Conservation (phyloP, 2,888 invertebrate species). For the Ceramica pisi region DNA sequence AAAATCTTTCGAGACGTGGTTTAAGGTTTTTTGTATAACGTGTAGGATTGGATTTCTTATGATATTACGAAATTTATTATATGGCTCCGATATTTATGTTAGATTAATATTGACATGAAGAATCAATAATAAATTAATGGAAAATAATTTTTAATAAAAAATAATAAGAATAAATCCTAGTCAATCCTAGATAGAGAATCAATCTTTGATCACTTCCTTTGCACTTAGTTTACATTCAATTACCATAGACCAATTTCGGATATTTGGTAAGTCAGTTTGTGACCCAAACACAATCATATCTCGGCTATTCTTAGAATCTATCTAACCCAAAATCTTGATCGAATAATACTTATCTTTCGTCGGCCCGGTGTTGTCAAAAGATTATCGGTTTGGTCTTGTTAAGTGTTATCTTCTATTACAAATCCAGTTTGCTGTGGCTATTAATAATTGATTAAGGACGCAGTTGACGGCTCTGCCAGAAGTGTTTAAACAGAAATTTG, state of each 20-base stretch:
- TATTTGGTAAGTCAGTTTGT: background rate
- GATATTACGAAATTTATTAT: no score
- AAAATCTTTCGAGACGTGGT: no score
- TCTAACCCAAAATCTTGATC: background rate
- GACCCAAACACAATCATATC: background rate
- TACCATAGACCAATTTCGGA: no score
- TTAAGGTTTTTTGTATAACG: no score
- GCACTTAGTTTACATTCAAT: no score
- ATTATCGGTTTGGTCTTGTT: constrained; percentile 37
- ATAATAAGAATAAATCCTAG: no score
- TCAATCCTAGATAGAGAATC: no score
- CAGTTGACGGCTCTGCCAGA: constrained; percentile 17
- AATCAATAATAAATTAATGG: no score
- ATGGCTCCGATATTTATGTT: no score
- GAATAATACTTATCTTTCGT: background rate
- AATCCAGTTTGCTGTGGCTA: constrained; percentile 32
- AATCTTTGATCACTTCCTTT: no score
- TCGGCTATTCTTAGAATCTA: constrained; percentile 10
- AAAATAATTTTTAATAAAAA: background rate
- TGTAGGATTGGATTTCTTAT: no score
- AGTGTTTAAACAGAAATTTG: constrained; percentile 16
- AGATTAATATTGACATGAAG: background rate
- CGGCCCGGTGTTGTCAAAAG: constrained; percentile 15
- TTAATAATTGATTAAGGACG: constrained; percentile 32
- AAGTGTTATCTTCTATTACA: constrained; percentile 44